Percentiles rank a stretch among this genome's conserved stretches.
Evolutionary conservation across 2,797 vertebrate species (phyloP).

Genomic region (Cyclura pinguis): DNA sequence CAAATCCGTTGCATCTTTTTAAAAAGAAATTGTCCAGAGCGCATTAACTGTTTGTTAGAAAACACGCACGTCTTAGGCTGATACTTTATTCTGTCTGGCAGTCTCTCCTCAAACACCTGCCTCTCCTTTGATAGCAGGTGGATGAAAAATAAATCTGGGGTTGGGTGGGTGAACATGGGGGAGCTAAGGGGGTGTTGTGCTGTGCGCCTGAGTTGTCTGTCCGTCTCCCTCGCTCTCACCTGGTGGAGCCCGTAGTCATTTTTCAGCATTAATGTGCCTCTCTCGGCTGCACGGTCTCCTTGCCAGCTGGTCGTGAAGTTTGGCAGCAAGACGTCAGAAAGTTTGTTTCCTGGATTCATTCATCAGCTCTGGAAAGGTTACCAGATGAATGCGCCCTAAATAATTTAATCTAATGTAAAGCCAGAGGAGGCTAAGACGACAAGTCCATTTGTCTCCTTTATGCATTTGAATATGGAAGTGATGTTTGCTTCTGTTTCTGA

Average conservation of each 20-base stretch:
- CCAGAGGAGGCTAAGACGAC: conserved; percentile 67
- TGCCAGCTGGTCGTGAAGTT: conserved; percentile 64
- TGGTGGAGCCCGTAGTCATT: conserved; percentile 64
- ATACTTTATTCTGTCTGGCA: conserved; percentile 11
- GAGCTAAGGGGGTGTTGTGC: neutral
- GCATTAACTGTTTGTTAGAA: neutral
- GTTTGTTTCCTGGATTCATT: conserved; percentile 67
- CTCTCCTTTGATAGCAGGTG: conserved; percentile 43
- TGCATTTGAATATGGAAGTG: conserved; percentile 65
- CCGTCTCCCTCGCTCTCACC: neutral
- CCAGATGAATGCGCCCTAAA: conserved; percentile 71
- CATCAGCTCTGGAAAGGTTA: conserved; percentile 71
- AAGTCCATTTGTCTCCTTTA: conserved; percentile 73
- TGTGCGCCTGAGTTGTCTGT: neutral
- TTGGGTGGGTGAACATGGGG: conserved; percentile 30
- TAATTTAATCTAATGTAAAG: conserved; percentile 74
- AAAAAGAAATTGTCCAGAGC: neutral
- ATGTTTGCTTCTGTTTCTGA: conserved; percentile 50
- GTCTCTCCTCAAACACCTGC: conserved; percentile 53
- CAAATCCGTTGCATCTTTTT: neutral
- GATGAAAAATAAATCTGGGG: conserved; percentile 41
- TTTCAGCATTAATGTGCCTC: conserved; percentile 67
- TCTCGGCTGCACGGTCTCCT: conserved; percentile 61
- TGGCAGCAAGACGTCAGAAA: conserved; percentile 68
- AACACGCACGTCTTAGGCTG: conserved; percentile 5